A percentile compares a stretch with the other conserved stretches of the same genome.
Conservation (phyloP, 2,888 invertebrate genomes). For the Prosopocoilus inquinatus region DNA sequence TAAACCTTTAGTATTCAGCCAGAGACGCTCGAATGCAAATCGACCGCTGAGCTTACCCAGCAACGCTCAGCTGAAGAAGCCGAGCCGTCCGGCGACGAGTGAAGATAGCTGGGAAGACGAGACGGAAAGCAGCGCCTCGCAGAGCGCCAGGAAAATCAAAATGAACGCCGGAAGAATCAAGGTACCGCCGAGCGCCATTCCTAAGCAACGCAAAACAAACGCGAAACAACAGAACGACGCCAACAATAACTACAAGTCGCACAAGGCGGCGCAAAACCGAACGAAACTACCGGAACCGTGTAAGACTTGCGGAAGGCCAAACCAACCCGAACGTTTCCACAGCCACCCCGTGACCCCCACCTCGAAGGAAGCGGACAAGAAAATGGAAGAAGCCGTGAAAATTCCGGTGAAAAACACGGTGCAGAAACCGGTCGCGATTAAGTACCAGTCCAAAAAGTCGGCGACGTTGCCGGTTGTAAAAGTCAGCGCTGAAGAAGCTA, state of each 20-base stretch:
- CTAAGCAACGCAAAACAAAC: constrained; percentile 9
- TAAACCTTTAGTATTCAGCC: constrained; percentile 26
- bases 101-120: constrained; percentile 41
- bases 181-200: constrained; percentile 3
- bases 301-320: constrained; percentile 64
- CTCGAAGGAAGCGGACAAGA: constrained; percentile 31
- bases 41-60: constrained; percentile 31
- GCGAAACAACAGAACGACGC: constrained; percentile 14
- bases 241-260: constrained; percentile 22
- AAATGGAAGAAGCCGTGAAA: constrained; percentile 28
- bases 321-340: constrained; percentile 66
- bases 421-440: constrained; percentile 55
- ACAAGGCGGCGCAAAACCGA: constrained; percentile 29
- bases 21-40: constrained; percentile 23
- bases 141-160: constrained; percentile 20
- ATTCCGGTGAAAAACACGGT: constrained; percentile 49
- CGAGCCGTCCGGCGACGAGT: constrained; percentile 27
- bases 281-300: constrained; percentile 56
- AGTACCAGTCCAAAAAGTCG: constrained; percentile 34
- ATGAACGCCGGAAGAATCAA: constrained; percentile 9
- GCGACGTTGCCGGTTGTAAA: neutral
- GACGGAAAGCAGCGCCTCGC: constrained; percentile 33
- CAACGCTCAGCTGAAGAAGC: constrained; percentile 13
- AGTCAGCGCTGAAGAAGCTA: neutral
- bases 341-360: constrained; percentile 53